Base-by-base conservation (phyloP, 1,140 invertebrate species). In the Sarcophaga bullata region DNA sequence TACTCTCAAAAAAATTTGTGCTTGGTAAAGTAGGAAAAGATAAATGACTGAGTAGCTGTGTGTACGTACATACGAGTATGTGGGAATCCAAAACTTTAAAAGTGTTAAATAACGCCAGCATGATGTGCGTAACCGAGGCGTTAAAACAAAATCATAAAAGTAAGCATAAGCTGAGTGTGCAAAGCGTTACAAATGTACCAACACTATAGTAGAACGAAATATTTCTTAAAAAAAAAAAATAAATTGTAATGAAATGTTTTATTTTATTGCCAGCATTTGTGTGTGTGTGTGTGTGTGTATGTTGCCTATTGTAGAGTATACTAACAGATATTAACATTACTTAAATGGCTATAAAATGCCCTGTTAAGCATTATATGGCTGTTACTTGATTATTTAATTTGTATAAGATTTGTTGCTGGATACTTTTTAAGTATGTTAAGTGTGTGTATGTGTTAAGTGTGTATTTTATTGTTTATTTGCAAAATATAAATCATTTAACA, bases 41-140 rank as follows among this genome's bases (percentile, higher is more conserved):
- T 37, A 37, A 37, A 37, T 4, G 25, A 37, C 25, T 37, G 25
- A 4, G 25, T 37, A 37, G 25, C 4, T 37, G 25, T 25, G 19
- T 68, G 62, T 68, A 19, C n/a, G 54, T 68, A 25, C 5, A 25
- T 19, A 62, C 13, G 0, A 13, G 52, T n/a, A 10, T 58, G 9
- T n/a, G 25, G 3, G n/a, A 13, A 58, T 6, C 2, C 13, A 15
- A 58, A 47, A 15, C 15, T 58, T n/a, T n/a, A 68, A 19, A 25
- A 68, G 17, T 68, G 62, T 50, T 15, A 78, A n/a, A n/a, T 54
- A 68, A 47, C 46, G 62, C 62, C 62, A 82, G 50, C 52, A 85
- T 87, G 84, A 86, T 86, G 87, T 87, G 87, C 87, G 87, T 87
- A 87, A 84, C 87, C 88, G 87, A 84, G 87, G 87, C 86, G 87